These are phyloP conservation scores for Steinernema scapterisci DNA, from an alignment of 2,888 invertebrate species.

Conservation along the genomic window DNA sequence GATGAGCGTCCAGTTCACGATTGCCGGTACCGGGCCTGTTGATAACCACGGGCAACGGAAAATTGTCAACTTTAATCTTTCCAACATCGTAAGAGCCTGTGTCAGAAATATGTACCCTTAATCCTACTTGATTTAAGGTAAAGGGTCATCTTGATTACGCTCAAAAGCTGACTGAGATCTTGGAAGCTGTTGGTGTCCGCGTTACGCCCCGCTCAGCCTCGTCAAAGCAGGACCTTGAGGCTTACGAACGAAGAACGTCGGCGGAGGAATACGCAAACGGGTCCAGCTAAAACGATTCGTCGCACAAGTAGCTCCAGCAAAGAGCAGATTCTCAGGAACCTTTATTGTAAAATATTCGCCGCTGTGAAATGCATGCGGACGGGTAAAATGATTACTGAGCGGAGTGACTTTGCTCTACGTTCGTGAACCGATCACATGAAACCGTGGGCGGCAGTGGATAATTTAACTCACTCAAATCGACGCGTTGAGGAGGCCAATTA, in stretches of 20 bases:
- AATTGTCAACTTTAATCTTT: conserved; percentile 74
- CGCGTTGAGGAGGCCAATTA: conserved; percentile 23
- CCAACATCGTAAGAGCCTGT: conserved; percentile 71
- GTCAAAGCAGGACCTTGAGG: conserved; percentile 34
- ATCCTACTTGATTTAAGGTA: conserved; percentile 44
- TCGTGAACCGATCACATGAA: background rate
- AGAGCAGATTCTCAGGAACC: background rate
- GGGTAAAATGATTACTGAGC: conserved; percentile 21
- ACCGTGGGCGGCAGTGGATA: background rate
- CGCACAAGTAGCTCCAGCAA: background rate
- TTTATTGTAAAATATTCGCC: background rate
- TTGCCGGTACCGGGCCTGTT: conserved; percentile 74
- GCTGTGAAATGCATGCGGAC: background rate
- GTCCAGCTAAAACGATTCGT: background rate
- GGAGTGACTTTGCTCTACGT: background rate
- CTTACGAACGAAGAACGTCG: conserved; percentile 27
- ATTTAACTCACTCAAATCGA: conserved; percentile 13
- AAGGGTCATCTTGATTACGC: conserved; percentile 66
- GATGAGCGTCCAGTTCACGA: conserved; percentile 73
- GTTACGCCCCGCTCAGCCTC: conserved; percentile 37
- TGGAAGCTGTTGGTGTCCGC: conserved; percentile 59
- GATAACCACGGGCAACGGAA: conserved; percentile 69
- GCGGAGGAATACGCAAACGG: background rate
- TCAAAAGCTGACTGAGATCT: conserved; percentile 60
- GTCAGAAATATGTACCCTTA: background rate